A percentile compares a stretch with the other conserved stretches of the same genome.
phyloP scores from a whole-genome alignment of 1,140 invertebrate genomes.

The Drosophila paulistorum region DNA sequence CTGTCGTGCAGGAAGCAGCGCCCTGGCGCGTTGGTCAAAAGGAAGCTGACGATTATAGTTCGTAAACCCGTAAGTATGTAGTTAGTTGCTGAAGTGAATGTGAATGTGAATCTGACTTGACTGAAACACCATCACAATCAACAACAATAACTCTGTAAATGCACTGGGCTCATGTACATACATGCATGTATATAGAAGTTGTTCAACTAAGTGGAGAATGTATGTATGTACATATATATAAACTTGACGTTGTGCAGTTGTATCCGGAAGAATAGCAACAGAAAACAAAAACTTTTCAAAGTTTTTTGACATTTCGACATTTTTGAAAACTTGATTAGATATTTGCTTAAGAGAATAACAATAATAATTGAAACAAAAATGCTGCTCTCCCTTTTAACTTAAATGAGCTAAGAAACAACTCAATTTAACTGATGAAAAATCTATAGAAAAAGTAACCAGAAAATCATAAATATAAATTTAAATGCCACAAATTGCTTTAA shows the following conservation, averaged over 20 bases:
- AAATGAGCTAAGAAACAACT: too few species aligned
- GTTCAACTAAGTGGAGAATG: neutral
- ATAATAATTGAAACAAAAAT: too few species aligned
- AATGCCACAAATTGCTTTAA: too few species aligned
- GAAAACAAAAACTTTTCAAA: neutral
- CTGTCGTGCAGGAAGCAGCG: slow-evolving; percentile 70
- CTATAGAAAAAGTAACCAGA: too few species aligned
- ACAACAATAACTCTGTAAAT: neutral
- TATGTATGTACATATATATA: too few species aligned
- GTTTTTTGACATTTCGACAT: neutral
- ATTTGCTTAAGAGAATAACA: too few species aligned
- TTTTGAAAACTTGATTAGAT: too few species aligned
- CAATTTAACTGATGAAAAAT: too few species aligned
- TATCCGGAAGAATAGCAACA: neutral
- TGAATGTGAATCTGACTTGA: slow-evolving; percentile 40
- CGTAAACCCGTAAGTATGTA: slow-evolving; percentile 37
- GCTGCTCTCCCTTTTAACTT: too few species aligned
- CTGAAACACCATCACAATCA: neutral
- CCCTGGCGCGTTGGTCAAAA: slow-evolving; percentile 68
- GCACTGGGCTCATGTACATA: neutral
- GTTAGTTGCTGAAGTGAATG: slow-evolving; percentile 5
- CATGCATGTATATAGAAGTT: neutral
- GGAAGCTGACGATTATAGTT: slow-evolving; percentile 75
- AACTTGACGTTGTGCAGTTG: neutral
- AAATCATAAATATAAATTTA: too few species aligned